Percentiles rank a stretch among this genome's conserved stretches.
Conservation (phyloP, 1,140 invertebrate genomes). For the Drosophila bipectinata region DNA sequence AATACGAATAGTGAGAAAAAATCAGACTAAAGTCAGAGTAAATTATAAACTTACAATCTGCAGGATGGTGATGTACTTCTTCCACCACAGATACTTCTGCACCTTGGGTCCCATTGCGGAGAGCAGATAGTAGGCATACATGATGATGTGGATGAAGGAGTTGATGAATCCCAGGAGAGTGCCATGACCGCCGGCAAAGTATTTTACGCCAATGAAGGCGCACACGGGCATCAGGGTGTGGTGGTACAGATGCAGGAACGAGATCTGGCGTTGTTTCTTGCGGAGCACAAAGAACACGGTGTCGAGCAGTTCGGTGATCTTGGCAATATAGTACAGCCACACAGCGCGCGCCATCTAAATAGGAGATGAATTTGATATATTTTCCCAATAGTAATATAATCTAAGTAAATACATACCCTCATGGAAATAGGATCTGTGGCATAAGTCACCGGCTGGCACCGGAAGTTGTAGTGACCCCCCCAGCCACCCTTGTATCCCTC, state of each 20-base stretch:
- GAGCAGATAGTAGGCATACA: conserved; percentile 94
- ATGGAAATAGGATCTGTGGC: conserved; percentile 89
- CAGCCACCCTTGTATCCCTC: conserved; percentile 88
- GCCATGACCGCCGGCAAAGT: conserved; percentile 90
- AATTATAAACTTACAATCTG: conserved; percentile 88
- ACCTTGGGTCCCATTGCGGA: conserved; percentile 91
- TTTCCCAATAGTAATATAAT: not conserved
- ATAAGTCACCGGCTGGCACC: conserved; percentile 94
- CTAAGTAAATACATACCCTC: conserved; percentile 86
- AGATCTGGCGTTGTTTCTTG: conserved; percentile 91
- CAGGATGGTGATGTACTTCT: conserved; percentile 93
- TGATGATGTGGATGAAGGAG: conserved; percentile 90
- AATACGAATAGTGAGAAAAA: not conserved
- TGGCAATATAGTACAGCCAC: conserved; percentile 87
- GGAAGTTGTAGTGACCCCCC: conserved; percentile 90
- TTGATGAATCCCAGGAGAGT: conserved; percentile 94
- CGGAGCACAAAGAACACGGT: conserved; percentile 93
- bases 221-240: conserved; percentile 90
- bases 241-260: conserved; percentile 91
- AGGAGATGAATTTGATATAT: not conserved
- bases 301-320: conserved; percentile 88
- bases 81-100: conserved; percentile 96
- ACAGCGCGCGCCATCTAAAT: conserved; percentile 87
- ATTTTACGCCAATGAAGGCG: conserved; percentile 94
- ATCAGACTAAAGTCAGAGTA: not conserved